Base-by-base conservation (phyloP, 2,888 invertebrate genomes). In the Norana najaformis region DNA sequence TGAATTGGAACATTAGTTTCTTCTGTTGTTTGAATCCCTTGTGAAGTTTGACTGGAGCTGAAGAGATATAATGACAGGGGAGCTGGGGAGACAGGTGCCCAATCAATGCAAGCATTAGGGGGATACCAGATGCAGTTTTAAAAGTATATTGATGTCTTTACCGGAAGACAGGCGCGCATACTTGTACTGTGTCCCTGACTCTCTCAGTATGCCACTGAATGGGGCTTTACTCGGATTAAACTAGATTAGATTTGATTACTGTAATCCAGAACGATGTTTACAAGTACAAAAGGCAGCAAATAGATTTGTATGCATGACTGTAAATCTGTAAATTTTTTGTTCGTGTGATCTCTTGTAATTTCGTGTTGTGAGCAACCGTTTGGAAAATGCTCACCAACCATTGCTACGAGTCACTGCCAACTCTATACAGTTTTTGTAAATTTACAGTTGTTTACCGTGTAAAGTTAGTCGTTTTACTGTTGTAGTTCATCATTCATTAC, bases 291-390 rank as follows among this genome's bases (percentile, higher is more conserved):
- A 85, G 85, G 85, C 85, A 36, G 85, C 85, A 85, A 23, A 85
- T 85, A 3, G 35, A 36, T 36, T 85, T 30, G 69, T 37, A 85
- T 85, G 36, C 18, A 6, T 34, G 36, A 18, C 85, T 85, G 35
- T 85, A 36, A 85, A 36, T 85, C 35, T 37, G 37, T 37, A 85
- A 35, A 85, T 85, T n/a, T 35, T 69, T 69, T 30, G n/a, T n/a
- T 69, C n/a, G n/a, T 36, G 85, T 85, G 85, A 85, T 85, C 85
- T 85, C 85, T 35, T 85, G 35, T 85, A 85, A 36, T 85, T 37
- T 85, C 30, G 1, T 36, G 69, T 85, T 3, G 20, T 2, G 85
- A 36, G 85, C 85, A 85, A 36, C 85, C 23, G 23, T 85, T 36
- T 8, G 23, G 35, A 85, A 13, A 6, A 20, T 85, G 85, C 85